These are phyloP conservation scores for Drosophila mojavensis DNA, from an alignment of 1,140 invertebrate species.

Conservation along the genomic window DNA sequence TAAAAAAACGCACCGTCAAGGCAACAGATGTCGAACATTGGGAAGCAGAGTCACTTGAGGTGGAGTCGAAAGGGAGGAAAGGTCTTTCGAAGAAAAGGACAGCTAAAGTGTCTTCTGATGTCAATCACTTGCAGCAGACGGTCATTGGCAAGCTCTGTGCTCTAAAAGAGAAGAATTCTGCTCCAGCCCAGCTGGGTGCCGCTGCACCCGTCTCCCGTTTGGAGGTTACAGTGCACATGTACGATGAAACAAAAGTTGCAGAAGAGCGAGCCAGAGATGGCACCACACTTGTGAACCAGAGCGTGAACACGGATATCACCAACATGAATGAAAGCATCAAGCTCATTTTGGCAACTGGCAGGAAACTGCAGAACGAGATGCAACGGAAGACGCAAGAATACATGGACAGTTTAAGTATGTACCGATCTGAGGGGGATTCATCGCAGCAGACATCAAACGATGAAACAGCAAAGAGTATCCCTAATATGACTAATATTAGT, in stretches of 20 bases:
- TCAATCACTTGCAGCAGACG: background rate
- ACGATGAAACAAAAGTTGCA: conserved; percentile 4
- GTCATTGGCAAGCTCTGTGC: background rate
- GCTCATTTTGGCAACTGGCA: conserved; percentile 7
- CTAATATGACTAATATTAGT: background rate
- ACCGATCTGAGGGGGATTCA: background rate
- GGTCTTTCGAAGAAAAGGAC: background rate
- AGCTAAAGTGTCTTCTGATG: background rate
- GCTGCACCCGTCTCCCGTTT: conserved; percentile 5
- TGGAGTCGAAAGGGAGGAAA: background rate
- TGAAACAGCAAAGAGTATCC: background rate
- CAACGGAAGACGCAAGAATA: conserved; percentile 8
- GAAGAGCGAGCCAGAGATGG: background rate
- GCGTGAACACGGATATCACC: conserved; percentile 12
- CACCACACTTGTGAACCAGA: background rate
- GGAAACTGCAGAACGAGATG: conserved; percentile 16
- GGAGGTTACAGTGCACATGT: conserved; percentile 22
- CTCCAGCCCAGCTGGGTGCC: background rate
- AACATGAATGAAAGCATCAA: conserved; percentile 18
- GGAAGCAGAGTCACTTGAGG: conserved; percentile 8
- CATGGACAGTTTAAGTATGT: background rate
- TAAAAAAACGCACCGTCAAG: background rate
- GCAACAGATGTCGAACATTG: background rate
- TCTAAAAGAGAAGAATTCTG: background rate
- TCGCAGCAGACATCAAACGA: background rate